Base-by-base conservation (phyloP, 2,113 vertebrate species). In the Tupaia chinensis region DNA sequence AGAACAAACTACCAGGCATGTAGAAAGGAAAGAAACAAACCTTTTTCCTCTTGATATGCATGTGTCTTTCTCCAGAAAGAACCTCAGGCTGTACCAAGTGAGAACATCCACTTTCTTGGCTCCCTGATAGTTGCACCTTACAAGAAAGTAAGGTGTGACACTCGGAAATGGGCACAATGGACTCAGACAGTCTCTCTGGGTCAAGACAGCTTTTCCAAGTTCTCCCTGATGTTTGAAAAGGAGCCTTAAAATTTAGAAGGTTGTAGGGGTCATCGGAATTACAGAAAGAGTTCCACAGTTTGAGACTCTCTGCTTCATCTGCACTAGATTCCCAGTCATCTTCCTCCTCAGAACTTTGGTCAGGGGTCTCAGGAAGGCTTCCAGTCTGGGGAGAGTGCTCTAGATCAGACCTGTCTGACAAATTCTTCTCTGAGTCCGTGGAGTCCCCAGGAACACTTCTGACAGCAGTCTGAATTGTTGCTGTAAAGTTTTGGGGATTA, bases 201-300 rank as follows among this genome's bases (percentile, higher is more conserved):
- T 7, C 81, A 32, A 20, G 1, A 2, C 29, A 32, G 79, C 80
- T 13, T 29, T 65, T 23, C 98, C 84, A 88, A 65, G 89, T 96
- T 0, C 87, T 99, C 98, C 98, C 98, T 87, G 97, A 92, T 0
- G 99, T 94, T 27, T 98, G 98, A 95, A 99, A 97, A 0, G 99
- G 97, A 32, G 99, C 99, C 97, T 98, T 99, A 95, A 99, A 99
- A 91, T 99, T 99, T 0, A 99, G 93, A 70, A 98, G 99, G 96
- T 99, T 99, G 88, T 99, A 99, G 0, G 99, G 99, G 96, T 99
- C 99, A 0, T 98, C 98, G 7, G 98, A 98, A 91, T 98, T 98
- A 97, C 98, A 98, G 96, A 99, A 99, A 0, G 99, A 99, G 96
- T 99, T 99, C 99, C 99, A 99, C 44, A 99, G 98, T 25, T 93